A percentile compares a stretch with the other conserved stretches of the same genome.
Evolutionary conservation across 2,113 vertebrate genomes (phyloP).

Genomic region (Serilophus lunatus): DNA sequence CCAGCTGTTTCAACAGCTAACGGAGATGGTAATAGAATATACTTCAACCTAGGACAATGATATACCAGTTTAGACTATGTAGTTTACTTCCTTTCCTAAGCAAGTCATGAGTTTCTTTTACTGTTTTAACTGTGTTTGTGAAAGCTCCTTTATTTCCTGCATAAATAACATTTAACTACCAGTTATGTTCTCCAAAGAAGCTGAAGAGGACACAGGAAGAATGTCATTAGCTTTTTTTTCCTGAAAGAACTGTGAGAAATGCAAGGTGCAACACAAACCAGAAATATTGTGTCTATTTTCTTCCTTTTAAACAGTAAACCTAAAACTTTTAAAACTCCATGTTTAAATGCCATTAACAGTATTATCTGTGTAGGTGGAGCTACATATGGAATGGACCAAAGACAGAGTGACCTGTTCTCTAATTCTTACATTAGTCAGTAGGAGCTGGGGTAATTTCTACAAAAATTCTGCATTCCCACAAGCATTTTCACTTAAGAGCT

Average conservation of each 20-base stretch:
- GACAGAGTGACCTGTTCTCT: neutral
- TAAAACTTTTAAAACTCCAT: neutral
- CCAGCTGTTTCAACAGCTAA: too few relatives aligned
- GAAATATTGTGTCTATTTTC: neutral
- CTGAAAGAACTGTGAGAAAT: neutral
- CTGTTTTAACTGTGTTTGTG: neutral
- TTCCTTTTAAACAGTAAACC: neutral
- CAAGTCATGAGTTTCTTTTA: neutral
- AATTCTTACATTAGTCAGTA: rapidly evolving
- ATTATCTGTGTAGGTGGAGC: neutral
- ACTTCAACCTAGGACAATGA: too few relatives aligned
- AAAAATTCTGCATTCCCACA: neutral
- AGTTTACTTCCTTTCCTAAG: neutral
- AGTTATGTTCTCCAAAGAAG: neutral
- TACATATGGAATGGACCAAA: neutral
- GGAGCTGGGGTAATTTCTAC: neutral
- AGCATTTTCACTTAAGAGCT: neutral
- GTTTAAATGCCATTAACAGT: neutral
- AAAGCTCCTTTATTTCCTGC: neutral
- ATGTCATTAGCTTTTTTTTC: neutral
- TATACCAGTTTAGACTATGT: neutral
- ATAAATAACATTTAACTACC: neutral
- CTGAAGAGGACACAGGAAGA: neutral
- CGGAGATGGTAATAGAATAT: too few relatives aligned
- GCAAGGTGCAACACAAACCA: neutral